Percentiles rank a stretch among this genome's conserved stretches.
phyloP scores from a whole-genome alignment of 1,140 invertebrate genomes.

The Drosophila sechellia region DNA sequence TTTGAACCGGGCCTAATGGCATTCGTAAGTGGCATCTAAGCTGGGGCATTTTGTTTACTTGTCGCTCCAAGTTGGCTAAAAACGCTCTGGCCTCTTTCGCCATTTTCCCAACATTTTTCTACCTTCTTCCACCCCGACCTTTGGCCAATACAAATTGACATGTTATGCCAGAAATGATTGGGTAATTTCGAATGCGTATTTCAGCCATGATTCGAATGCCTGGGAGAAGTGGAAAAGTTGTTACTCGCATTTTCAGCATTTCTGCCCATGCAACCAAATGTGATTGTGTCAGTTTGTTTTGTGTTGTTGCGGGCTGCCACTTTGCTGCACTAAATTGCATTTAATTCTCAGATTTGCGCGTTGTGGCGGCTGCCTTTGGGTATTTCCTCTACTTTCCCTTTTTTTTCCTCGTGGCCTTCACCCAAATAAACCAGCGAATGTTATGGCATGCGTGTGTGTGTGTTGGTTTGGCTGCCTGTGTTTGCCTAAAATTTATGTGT shows the following conservation, averaged over 20 bases:
- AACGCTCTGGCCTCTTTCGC: slow-evolving; percentile 29
- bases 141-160: slow-evolving; percentile 71
- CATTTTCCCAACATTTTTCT: slow-evolving; percentile 15
- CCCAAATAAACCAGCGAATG: slow-evolving; percentile 65
- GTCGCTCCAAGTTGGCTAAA: slow-evolving; percentile 18
- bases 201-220: slow-evolving; percentile 17
- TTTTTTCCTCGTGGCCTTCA: slow-evolving; percentile 62
- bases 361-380: slow-evolving; percentile 39
- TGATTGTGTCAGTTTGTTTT: slow-evolving; percentile 32
- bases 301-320: slow-evolving; percentile 63
- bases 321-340: slow-evolving; percentile 82
- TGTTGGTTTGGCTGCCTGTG: slow-evolving; percentile 29
- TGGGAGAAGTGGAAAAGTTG: slow-evolving; percentile 42
- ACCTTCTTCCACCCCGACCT: slow-evolving; percentile 11
- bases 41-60: slow-evolving; percentile 61
- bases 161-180: slow-evolving; percentile 79
- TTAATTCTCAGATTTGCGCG: slow-evolving; percentile 77
- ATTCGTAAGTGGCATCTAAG: slow-evolving; percentile 73
- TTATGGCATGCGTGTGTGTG: slow-evolving; percentile 22
- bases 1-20: slow-evolving; percentile 61
- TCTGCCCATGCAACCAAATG: slow-evolving; percentile 54
- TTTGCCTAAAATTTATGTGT: slow-evolving; percentile 77
- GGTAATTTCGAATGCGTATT: slow-evolving; percentile 69
- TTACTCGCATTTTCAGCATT: slow-evolving; percentile 39
- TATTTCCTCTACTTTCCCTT: slow-evolving; percentile 19